Base-by-base conservation (phyloP, 1,140 invertebrate genomes). In the Galleria mellonella region DNA sequence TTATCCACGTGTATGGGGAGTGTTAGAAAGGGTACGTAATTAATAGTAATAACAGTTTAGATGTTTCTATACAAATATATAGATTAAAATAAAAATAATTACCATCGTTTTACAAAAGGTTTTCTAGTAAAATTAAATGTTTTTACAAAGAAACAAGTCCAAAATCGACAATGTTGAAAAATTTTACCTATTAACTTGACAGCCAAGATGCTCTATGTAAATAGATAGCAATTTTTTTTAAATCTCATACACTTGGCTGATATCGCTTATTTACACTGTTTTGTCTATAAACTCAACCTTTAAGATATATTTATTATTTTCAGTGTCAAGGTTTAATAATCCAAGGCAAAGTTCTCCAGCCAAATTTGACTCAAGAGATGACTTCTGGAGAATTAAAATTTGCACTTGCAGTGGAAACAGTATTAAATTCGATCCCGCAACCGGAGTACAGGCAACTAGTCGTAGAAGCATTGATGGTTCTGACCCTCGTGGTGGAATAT, bases 361-460 rank as follows among this genome's bases (percentile, higher is more conserved):
- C 96, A 66, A 94, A 93, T 85, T 88, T 98, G 13, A 98, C 97
- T 0, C 94, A 96, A 87, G 97, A 99, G 91, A 99, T 99, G 98
- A 99, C 98, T 4, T 91, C 97, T 0, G 96, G 97, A 27, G 98
- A 99, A 83, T 87, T 99, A 47, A 99, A 99, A 87, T 99, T 99
- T 87, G 98, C 98, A 0, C 82, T 99, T 6, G 95, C 97, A 49
- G 97, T 99, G 1, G 98, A 99, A 84, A 96, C 95, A n/a, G 96
- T 98, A 4, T 87, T 99, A 13, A 99, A 99, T 76, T 93, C 93
- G 10, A 98, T 99, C 60, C 96, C 97, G 0, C 96, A 99, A 79
- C 98, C 98, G 6, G 98, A 99, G 83, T 99, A 99, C 86, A 89
- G 98, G 31, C 98, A 99, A 77, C 79, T 99, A 47, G 93, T 99